phyloP scores from a whole-genome alignment of 2,113 vertebrate species.

The Tylochromis polylepis region DNA sequence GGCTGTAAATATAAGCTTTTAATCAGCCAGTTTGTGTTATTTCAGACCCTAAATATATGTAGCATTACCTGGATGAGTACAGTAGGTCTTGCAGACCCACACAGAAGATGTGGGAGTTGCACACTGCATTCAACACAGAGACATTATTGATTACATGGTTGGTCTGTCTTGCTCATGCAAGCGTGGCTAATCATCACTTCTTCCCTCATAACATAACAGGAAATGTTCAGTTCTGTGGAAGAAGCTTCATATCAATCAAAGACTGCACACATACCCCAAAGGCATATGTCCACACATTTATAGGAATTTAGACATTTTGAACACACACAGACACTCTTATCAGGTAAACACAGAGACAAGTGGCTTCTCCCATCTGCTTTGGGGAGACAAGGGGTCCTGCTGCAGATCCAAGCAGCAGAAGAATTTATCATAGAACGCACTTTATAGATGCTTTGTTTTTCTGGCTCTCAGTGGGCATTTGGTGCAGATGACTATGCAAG shows the following conservation, averaged over 20 bases:
- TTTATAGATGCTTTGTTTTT: neutral
- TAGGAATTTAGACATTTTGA: neutral
- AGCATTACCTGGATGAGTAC: neutral
- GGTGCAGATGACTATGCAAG: neutral
- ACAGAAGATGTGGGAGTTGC: neutral
- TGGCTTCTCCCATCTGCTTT: neutral
- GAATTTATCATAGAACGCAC: neutral
- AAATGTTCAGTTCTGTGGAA: neutral
- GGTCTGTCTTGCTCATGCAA: neutral
- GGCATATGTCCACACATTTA: neutral
- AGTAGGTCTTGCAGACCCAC: neutral
- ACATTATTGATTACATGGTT: slow-evolving; percentile 33
- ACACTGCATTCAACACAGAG: neutral
- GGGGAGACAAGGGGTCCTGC: neutral
- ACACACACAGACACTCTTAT: neutral
- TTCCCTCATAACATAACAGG: neutral
- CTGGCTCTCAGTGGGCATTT: neutral
- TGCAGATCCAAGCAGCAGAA: neutral
- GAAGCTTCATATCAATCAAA: neutral
- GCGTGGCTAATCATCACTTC: slow-evolving; percentile 2
- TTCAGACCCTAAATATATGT: neutral
- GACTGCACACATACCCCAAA: neutral
- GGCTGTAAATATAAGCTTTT: neutral
- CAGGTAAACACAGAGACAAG: neutral
- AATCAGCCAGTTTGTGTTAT: neutral